Evolutionary conservation across 2,888 invertebrate species (phyloP).

Genomic region (Acanthosepion lycidas): DNA sequence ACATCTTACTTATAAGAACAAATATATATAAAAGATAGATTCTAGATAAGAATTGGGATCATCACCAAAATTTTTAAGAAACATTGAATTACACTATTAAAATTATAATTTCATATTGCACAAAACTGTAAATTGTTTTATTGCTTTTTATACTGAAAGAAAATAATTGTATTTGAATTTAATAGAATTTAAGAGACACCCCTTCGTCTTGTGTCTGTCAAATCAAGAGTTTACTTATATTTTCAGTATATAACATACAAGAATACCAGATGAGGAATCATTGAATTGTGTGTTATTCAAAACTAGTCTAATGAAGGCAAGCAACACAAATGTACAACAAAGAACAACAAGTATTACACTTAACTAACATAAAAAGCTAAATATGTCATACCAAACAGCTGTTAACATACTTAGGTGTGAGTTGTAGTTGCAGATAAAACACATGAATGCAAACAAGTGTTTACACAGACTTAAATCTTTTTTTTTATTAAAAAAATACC

Average conservation of each 20-base stretch:
- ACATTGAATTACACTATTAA: no score
- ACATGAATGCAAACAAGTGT: neutral
- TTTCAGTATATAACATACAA: neutral
- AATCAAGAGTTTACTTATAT: no score
- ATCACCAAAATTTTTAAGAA: no score
- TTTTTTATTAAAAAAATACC: neutral
- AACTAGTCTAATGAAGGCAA: slow-evolving; percentile 13
- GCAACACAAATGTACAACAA: slow-evolving; percentile 13
- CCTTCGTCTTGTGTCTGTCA: no score
- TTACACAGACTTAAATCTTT: neutral
- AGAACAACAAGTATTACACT: slow-evolving; percentile 35
- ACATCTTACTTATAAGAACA: no score
- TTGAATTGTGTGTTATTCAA: neutral
- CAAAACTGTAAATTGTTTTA: no score
- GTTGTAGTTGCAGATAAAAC: neutral
- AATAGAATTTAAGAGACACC: no score
- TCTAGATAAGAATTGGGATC: no score
- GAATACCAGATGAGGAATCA: neutral
- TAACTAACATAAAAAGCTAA: slow-evolving; percentile 43
- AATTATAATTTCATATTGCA: no score
- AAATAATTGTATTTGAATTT: no score
- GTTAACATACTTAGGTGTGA: slow-evolving; percentile 33
- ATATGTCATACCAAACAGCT: slow-evolving; percentile 42
- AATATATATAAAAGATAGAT: no score
- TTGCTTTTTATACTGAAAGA: no score